A percentile compares a stretch with the other conserved stretches of the same genome.
These are phyloP conservation scores for Platyrinchus mystaceus DNA, from an alignment of 2,797 vertebrate species.

Conservation along the genomic window DNA sequence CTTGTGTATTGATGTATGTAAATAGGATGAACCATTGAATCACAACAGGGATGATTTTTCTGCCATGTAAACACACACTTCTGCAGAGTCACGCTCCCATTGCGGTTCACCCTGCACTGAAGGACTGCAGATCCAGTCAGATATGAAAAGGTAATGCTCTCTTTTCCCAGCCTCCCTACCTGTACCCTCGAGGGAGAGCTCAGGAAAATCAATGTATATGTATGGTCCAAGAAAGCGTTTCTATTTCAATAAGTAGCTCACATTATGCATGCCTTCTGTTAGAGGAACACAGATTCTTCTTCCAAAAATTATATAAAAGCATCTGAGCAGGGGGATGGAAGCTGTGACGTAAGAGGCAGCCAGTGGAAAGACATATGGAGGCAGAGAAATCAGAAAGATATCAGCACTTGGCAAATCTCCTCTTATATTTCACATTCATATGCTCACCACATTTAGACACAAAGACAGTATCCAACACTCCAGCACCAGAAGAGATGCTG, in stretches of 20 bases:
- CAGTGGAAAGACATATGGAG: constrained; percentile 42
- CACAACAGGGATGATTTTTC: not conserved
- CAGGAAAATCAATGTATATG: not conserved
- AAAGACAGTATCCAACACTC: not conserved
- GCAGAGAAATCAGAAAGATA: constrained; percentile 28
- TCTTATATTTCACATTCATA: not conserved
- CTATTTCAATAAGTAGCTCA: constrained; percentile 34
- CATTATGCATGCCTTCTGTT: constrained; percentile 39
- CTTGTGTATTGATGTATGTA: not conserved
- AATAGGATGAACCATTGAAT: not conserved
- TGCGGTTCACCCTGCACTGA: not conserved
- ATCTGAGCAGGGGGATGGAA: constrained; percentile 36
- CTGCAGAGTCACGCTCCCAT: not conserved
- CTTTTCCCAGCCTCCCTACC: not conserved
- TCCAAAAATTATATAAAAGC: constrained; percentile 31
- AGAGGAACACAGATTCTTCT: not conserved
- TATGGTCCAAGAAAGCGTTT: constrained; percentile 9
- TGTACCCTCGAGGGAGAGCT: not conserved
- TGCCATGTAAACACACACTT: not conserved
- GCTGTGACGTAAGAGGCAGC: constrained; percentile 3
- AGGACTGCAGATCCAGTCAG: not conserved
- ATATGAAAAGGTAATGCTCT: not conserved
- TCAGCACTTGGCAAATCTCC: constrained; percentile 1
- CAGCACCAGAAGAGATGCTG: not conserved
- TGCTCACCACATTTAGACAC: not conserved